Evolutionary conservation across 1,140 invertebrate species (phyloP).

Genomic region (Eupeodes corollae): DNA sequence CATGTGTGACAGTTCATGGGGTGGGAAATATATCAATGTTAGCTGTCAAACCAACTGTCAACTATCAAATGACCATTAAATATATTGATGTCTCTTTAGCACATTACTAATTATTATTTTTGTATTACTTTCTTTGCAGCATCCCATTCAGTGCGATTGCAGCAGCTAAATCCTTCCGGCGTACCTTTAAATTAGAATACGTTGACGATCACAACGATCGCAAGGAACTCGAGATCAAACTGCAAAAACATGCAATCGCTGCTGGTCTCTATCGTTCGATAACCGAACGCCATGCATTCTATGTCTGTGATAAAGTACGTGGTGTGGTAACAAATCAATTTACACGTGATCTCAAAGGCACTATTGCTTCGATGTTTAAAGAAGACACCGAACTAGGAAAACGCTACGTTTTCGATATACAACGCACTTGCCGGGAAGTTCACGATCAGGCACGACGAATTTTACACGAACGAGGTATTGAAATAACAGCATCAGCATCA

Average conservation of each 20-base stretch:
- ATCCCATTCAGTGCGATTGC: constrained; percentile 75
- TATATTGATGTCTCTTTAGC: not conserved
- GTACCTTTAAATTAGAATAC: constrained; percentile 64
- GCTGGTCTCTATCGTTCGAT: constrained; percentile 75
- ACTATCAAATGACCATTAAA: too few relatives aligned
- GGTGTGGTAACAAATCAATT: constrained; percentile 79
- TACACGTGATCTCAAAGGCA: constrained; percentile 79
- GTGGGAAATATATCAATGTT: too few relatives aligned
- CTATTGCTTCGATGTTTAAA: constrained; percentile 83
- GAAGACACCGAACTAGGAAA: constrained; percentile 76
- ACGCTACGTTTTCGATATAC: constrained; percentile 81
- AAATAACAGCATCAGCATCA: constrained; percentile 15
- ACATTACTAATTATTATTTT: not conserved
- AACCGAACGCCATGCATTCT: constrained; percentile 84
- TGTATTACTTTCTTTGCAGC: constrained; percentile 41
- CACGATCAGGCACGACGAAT: constrained; percentile 72
- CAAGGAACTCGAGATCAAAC: constrained; percentile 62
- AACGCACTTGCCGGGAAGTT: constrained; percentile 73
- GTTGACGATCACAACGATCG: constrained; percentile 56
- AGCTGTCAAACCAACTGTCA: too few relatives aligned
- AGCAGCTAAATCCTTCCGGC: constrained; percentile 61
- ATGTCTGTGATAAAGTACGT: constrained; percentile 79
- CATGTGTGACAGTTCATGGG: too few relatives aligned
- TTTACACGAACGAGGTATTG: constrained; percentile 46
- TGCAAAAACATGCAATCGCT: constrained; percentile 64